Conservation (phyloP, 2,113 vertebrate species). For the Tyto alba region DNA sequence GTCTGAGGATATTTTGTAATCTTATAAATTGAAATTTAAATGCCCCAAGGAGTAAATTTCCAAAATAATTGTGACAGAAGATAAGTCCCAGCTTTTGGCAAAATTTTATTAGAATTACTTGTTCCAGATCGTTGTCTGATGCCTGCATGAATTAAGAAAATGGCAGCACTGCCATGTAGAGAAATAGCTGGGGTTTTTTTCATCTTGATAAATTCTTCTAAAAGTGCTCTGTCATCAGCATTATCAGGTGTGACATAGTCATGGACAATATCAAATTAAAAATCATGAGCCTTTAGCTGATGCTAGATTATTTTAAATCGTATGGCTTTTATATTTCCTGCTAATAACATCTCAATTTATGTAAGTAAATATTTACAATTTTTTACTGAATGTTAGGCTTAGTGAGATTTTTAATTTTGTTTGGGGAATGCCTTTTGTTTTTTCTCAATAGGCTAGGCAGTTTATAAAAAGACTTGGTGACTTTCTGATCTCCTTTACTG, state of each 20-base stretch:
- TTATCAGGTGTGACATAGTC: background rate
- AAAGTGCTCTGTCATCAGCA: background rate
- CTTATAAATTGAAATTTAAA: slow-evolving; percentile 65
- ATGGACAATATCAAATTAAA: background rate
- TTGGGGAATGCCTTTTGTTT: background rate
- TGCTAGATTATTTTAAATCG: background rate
- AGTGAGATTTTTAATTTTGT: background rate
- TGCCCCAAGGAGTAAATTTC: slow-evolving; percentile 59
- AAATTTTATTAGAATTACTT: slow-evolving; percentile 52
- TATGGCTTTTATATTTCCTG: background rate
- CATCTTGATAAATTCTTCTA: background rate
- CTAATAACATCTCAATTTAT: background rate
- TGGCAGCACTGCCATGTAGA: background rate
- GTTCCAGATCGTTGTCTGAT: slow-evolving; percentile 45
- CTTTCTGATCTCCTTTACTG: background rate
- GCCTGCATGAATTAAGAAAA: slow-evolving; percentile 20
- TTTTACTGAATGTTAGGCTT: background rate
- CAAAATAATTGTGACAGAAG: slow-evolving; percentile 56
- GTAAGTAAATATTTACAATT: background rate
- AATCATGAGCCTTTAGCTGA: background rate
- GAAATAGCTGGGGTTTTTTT: background rate
- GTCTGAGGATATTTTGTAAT: slow-evolving; percentile 49
- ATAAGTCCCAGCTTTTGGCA: slow-evolving; percentile 55
- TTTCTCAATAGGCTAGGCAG: background rate
- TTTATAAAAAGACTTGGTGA: background rate